A percentile compares a stretch with the other conserved stretches of the same genome.
phyloP scores from a whole-genome alignment of 2,797 vertebrate species.

The Okamejei kenojei region DNA sequence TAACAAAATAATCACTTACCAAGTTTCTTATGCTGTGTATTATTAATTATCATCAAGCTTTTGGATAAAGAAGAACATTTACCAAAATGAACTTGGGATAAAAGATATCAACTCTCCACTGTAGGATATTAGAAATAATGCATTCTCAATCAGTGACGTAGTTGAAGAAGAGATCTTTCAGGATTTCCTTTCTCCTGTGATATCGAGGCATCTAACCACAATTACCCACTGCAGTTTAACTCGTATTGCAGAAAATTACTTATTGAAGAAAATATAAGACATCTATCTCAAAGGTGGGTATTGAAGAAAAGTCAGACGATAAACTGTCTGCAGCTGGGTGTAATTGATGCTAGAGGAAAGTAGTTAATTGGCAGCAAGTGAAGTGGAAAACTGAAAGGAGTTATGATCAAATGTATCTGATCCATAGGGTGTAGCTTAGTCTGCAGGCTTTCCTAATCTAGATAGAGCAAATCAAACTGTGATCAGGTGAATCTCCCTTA shows the following conservation, averaged over 20 bases:
- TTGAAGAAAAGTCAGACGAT: background rate
- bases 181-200: background rate
- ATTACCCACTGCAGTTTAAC: background rate
- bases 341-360: background rate
- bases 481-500: background rate
- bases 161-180: constrained; percentile 15
- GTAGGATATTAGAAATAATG: background rate
- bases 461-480: background rate
- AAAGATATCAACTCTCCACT: background rate
- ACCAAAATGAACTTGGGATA: background rate
- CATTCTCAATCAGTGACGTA: background rate
- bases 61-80: background rate
- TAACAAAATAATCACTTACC: constrained; percentile 6
- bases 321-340: background rate
- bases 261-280: background rate
- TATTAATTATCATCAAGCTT: background rate
- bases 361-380: constrained; percentile 30
- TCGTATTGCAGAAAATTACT: background rate
- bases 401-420: background rate
- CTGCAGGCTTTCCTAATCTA: background rate
- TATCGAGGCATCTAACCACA: background rate
- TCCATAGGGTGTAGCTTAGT: background rate
- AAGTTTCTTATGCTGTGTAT: background rate
- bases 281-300: background rate
- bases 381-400: background rate